Percentiles rank a stretch among this genome's conserved stretches.
Conservation (phyloP, 2,113 vertebrate genomes). For the Microcebus ravelobensis region DNA sequence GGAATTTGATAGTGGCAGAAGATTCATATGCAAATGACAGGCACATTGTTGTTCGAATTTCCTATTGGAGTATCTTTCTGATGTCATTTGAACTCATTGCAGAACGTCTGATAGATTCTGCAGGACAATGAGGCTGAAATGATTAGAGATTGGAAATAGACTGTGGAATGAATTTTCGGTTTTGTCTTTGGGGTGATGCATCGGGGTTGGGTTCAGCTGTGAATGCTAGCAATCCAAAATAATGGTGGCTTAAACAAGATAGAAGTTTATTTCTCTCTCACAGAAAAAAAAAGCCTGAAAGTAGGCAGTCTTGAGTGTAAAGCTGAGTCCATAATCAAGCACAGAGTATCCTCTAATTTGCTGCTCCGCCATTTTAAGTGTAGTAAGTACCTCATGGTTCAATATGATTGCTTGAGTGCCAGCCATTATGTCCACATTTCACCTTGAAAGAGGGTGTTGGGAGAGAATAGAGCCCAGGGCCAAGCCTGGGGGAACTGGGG, state of each 20-base stretch:
- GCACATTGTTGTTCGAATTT: neutral
- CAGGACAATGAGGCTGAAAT: neutral
- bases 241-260: neutral
- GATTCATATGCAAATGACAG: neutral
- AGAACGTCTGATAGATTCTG: neutral
- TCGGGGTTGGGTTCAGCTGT: neutral
- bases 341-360: neutral
- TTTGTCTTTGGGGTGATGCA: neutral
- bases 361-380: neutral
- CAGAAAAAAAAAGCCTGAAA: neutral
- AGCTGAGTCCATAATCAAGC: neutral
- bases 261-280: neutral
- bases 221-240: neutral
- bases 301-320: neutral
- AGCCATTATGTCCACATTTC: neutral
- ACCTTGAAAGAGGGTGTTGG: neutral
- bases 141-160: neutral
- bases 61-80: neutral
- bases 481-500: neutral
- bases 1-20: neutral
- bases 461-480: neutral
- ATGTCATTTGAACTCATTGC: neutral
- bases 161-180: neutral
- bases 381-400: neutral
- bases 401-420: neutral